These are phyloP conservation scores for Abramis brama DNA, from an alignment of 2,113 vertebrate genomes.

Conservation along the genomic window DNA sequence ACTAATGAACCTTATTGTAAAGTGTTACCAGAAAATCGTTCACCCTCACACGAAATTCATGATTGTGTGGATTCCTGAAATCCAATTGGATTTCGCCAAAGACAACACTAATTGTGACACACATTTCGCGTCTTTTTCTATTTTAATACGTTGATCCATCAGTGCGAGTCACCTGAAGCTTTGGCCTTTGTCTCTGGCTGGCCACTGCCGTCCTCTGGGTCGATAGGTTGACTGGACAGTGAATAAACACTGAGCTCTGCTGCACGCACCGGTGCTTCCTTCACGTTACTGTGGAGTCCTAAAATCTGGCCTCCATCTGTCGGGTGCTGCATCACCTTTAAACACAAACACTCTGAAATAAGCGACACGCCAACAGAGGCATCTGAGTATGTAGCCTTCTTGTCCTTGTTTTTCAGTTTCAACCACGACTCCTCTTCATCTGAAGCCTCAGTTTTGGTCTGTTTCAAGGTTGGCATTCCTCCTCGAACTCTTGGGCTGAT, in stretches of 20 bases:
- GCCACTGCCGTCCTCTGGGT: constrained; percentile 59
- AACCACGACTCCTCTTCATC: not conserved
- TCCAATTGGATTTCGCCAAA: not conserved
- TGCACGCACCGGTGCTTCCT: constrained; percentile 65
- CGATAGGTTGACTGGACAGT: constrained; percentile 68
- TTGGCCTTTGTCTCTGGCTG: constrained; percentile 62
- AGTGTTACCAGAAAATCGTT: too few species aligned
- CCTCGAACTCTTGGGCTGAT: not conserved
- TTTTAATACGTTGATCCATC: not conserved
- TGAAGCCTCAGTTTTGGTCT: not conserved
- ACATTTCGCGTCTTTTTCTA: not conserved
- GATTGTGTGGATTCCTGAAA: not conserved
- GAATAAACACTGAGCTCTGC: constrained; percentile 68
- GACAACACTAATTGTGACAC: not conserved
- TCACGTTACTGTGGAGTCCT: constrained; percentile 68
- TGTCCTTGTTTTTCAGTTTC: not conserved
- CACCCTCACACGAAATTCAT: too few species aligned
- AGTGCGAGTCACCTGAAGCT: constrained; percentile 61
- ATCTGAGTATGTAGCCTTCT: not conserved
- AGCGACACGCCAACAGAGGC: constrained; percentile 25
- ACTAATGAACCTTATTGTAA: too few species aligned
- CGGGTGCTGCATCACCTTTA: constrained; percentile 69
- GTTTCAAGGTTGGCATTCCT: not conserved
- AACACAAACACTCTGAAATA: constrained; percentile 19
- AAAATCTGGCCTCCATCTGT: constrained; percentile 67